A percentile compares a stretch with the other conserved stretches of the same genome.
Conservation (phyloP, 2,113 vertebrate genomes). For the Lynx canadensis region DNA sequence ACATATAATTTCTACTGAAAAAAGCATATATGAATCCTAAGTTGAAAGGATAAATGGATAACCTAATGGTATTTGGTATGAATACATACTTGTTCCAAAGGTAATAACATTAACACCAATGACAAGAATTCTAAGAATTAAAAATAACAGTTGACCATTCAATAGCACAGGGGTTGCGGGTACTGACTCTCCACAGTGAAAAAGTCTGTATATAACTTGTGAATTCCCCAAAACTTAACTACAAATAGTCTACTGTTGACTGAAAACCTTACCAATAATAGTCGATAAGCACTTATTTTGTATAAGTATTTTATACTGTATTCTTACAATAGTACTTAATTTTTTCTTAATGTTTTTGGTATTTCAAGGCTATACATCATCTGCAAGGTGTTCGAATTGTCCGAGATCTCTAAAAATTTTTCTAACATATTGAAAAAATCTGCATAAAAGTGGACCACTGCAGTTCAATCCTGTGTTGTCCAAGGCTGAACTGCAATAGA, state of each 20-base stretch:
- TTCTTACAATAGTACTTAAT: background rate
- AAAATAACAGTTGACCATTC: background rate
- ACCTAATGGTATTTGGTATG: background rate
- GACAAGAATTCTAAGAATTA: conserved; percentile 23
- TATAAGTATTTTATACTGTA: background rate
- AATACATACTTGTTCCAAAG: background rate
- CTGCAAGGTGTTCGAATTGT: background rate
- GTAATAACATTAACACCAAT: background rate
- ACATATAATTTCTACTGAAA: background rate
- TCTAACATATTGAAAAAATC: background rate
- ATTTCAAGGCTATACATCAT: background rate
- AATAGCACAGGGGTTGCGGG: background rate
- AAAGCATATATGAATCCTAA: background rate
- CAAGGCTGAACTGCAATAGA: background rate
- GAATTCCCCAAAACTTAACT: background rate
- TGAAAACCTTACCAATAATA: background rate
- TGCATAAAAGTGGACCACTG: background rate
- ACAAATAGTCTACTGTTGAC: background rate
- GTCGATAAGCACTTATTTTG: background rate
- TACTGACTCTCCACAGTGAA: background rate
- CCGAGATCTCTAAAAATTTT: background rate
- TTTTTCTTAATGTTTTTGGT: background rate
- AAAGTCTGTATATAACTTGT: background rate
- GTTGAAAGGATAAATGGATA: background rate
- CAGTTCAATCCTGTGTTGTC: background rate